These are phyloP conservation scores for Hiodon tergisus DNA, from an alignment of 2,113 vertebrate species.

Conservation along the genomic window DNA sequence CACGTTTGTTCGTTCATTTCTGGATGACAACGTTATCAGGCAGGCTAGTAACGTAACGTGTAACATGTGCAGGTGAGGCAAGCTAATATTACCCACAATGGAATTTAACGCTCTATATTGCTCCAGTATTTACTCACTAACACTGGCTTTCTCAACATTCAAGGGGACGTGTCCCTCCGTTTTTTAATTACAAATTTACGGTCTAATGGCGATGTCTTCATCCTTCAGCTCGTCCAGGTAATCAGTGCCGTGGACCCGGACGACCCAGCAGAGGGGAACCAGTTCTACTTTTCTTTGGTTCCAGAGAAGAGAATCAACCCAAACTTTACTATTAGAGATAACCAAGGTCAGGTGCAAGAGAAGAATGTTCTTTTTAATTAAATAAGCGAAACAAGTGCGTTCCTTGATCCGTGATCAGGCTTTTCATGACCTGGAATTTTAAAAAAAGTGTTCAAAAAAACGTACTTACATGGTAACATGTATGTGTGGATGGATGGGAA, in stretches of 20 bases:
- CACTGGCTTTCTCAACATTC: neutral
- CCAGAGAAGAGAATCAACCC: constrained; percentile 66
- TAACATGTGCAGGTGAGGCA: too few relatives aligned
- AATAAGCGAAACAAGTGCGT: neutral
- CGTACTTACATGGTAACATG: neutral
- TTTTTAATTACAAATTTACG: neutral
- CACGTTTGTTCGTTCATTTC: too few relatives aligned
- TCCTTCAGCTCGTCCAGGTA: constrained; percentile 72
- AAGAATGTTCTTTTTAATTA: neutral
- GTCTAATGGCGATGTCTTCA: constrained; percentile 26
- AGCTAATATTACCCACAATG: too few relatives aligned
- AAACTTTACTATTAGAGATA: constrained; percentile 79
- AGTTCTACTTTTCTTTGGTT: constrained; percentile 76
- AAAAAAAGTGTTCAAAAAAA: neutral
- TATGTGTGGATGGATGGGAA: neutral
- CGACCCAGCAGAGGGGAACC: constrained; percentile 67
- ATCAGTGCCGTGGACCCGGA: constrained; percentile 83
- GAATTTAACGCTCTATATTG: too few relatives aligned
- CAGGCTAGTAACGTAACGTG: too few relatives aligned
- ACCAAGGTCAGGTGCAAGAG: constrained; percentile 69
- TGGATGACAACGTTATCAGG: too few relatives aligned
- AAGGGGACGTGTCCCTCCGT: neutral
- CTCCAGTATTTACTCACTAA: too few relatives aligned
- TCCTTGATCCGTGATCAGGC: too few relatives aligned
- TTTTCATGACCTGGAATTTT: too few relatives aligned